Conservation (phyloP, 2,797 vertebrate genomes). For the Macropodus opercularis region DNA sequence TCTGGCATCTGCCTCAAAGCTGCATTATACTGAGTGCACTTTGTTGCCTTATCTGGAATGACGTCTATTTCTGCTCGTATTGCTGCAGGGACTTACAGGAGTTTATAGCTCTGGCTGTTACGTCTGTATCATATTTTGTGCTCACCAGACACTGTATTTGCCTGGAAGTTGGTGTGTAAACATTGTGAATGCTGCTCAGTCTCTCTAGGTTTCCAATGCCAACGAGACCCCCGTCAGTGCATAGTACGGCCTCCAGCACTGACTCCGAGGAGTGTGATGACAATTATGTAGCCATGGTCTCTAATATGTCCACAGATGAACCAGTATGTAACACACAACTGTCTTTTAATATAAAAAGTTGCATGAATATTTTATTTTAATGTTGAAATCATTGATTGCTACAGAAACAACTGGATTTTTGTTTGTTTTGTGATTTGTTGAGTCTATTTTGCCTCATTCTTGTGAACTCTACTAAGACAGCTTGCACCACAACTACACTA, state of each 20-base stretch:
- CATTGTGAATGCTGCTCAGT: constrained; percentile 88
- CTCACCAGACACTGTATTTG: constrained; percentile 55
- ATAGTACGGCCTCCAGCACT: constrained; percentile 98
- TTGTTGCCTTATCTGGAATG: constrained; percentile 47
- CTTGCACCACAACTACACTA: constrained; percentile 7
- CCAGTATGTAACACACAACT: constrained; percentile 89
- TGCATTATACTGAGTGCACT: constrained; percentile 30
- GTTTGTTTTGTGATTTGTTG: constrained; percentile 1
- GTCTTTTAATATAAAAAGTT: constrained; percentile 55
- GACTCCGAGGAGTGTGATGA: constrained; percentile 98
- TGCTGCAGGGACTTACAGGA: constrained; percentile 52
- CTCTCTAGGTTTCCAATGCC: constrained; percentile 94
- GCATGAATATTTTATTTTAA: constrained; percentile 37
- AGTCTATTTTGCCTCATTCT: constrained; percentile 11
- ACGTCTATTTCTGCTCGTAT: constrained; percentile 51
- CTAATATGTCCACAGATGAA: constrained; percentile 94
- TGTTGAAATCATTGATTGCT: constrained; percentile 29
- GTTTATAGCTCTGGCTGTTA: constrained; percentile 45
- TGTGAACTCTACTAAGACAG: constrained; percentile 1
- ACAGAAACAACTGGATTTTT: constrained; percentile 12
- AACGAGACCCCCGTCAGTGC: constrained; percentile 94
- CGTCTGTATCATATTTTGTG: constrained; percentile 57
- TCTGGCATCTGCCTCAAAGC: constrained; percentile 43
- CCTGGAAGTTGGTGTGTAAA: constrained; percentile 75
- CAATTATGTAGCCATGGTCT: constrained; percentile 97